Base-by-base conservation (phyloP, 2,797 vertebrate genomes). In the Sebastes paucispinis region DNA sequence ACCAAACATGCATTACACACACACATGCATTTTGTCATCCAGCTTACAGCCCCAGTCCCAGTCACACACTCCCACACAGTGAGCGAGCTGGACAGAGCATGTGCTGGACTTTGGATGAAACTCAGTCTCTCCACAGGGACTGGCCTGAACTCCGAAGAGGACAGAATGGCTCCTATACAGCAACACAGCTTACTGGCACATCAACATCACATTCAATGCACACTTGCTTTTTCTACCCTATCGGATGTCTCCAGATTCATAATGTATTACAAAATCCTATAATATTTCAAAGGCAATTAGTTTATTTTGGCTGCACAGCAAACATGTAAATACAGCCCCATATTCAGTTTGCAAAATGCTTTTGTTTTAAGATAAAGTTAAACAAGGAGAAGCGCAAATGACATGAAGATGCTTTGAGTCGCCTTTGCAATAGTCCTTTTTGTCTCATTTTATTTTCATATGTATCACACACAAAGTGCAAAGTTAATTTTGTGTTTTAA, bases 81-180 rank as follows among this genome's bases (percentile, higher is more conserved):
- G 24, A 87, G 82, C 20, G 62, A 83, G 73, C 75, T 88, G 91
- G 88, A 81, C 83, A 74, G 80, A 76, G 69, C 85, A 80, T 90
- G 85, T 82, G 87, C 79, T 93, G 92, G 90, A 93, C 92, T 93
- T 92, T 93, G 93, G 92, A 92, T 93, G 87, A 73, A 87, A 81
- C 90, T 88, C 91, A 75, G 81, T 77, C 25, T 87, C 92, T 84
- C 92, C 76, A 82, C 87, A 73, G 92, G 91, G 50, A 64, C 39
- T 69, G 76, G 74, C 29, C 71, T 78, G 58, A 78, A 80, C 80
- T 79, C 85, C 27, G 11, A 39, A 82, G 78, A 86, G 77, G 68
- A 91, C 82, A 86, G 75, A 85, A 88, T 77, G 69, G 73, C 63
- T 65, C 60, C 69, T 71, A 79, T 69, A 72, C 73, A 80, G 64